Percentiles rank a stretch among this genome's conserved stretches.
Conservation (phyloP, 2,797 vertebrate species). For the Tokudaia tokunoshimensis region DNA sequence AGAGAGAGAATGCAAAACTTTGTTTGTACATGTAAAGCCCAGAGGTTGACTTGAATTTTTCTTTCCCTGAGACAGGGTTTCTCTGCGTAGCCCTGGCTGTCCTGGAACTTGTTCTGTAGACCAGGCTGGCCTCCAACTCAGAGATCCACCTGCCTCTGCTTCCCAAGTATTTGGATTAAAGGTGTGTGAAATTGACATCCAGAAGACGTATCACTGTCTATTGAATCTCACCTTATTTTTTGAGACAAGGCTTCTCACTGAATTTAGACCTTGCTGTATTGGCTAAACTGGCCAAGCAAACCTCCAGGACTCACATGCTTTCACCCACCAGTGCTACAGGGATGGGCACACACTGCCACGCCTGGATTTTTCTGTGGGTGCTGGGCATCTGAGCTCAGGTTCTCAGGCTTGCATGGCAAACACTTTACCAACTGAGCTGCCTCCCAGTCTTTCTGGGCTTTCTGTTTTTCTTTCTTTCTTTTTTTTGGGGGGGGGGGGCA, state of each 20-base stretch:
- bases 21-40: neutral
- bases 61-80: neutral
- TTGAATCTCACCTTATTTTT: neutral
- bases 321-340: neutral
- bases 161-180: neutral
- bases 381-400: too few relatives aligned
- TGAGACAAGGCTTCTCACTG: neutral
- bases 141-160: neutral
- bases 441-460: too few relatives aligned
- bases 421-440: too few relatives aligned
- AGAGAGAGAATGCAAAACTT: too few relatives aligned
- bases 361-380: neutral
- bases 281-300: neutral
- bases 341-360: neutral
- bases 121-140: neutral
- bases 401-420: too few relatives aligned
- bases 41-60: neutral
- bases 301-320: neutral
- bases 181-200: neutral
- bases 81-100: neutral
- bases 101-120: neutral
- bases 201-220: neutral
- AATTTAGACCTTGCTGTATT: neutral
- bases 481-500: too few relatives aligned
- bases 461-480: too few relatives aligned